These are phyloP conservation scores for Melinaea menophilus DNA, from an alignment of 2,888 invertebrate genomes.

Conservation along the genomic window DNA sequence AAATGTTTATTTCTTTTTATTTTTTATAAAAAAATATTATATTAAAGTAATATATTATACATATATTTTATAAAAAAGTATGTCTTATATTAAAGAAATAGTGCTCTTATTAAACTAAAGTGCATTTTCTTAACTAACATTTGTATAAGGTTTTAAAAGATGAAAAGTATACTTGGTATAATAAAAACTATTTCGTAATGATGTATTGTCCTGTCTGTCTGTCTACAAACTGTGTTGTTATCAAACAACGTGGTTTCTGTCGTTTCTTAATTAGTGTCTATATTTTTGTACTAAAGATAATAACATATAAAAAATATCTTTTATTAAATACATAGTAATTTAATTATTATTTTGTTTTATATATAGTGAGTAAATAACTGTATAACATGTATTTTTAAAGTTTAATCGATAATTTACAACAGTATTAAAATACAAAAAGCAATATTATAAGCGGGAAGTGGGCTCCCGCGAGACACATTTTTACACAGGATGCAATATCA, in stretches of 20 bases:
- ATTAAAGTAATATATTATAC: too few species aligned
- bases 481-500: background rate
- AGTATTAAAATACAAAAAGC: background rate
- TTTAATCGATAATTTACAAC: background rate
- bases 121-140: background rate
- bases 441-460: background rate
- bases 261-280: constrained; percentile 29
- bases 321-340: background rate
- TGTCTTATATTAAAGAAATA: too few species aligned
- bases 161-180: background rate
- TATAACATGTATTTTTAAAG: background rate
- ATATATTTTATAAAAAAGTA: too few species aligned
- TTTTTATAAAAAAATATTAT: too few species aligned
- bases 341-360: too few species aligned
- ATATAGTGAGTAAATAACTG: too few species aligned
- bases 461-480: constrained; percentile 1
- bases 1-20: too few species aligned
- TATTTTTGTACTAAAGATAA: constrained; percentile 24
- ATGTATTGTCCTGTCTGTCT: constrained; percentile 1
- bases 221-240: constrained; percentile 18
- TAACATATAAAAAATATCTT: constrained; percentile 9
- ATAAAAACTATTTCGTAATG: constrained; percentile 2
- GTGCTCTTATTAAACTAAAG: background rate
- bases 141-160: background rate
- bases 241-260: constrained; percentile 26